Evolutionary conservation across 2,888 invertebrate genomes (phyloP), one percentile per base, ranked within the genome.

Genomic region (Ceriagrion tenellum): DNA sequence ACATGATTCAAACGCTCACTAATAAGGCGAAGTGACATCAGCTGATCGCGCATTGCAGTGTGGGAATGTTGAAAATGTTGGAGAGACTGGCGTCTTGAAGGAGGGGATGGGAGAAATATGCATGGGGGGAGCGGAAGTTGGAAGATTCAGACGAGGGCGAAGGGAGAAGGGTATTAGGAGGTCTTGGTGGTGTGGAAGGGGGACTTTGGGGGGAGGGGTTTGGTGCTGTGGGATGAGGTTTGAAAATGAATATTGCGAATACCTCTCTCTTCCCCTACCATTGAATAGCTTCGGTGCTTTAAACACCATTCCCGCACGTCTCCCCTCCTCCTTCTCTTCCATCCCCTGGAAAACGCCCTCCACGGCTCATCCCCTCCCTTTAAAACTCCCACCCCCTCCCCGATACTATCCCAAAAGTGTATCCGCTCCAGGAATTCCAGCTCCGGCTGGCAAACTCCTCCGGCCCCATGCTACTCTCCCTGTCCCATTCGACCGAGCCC

Each of bases 201-300:
- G 69, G 26, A 69, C 26, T 69, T 1, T n/a, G 26, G 26, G 12
- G 69, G 23, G 35, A 81, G 81, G 59, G 69, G 69, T n/a, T 69
- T n/a, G n/a, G 23, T n/a, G 69, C 69, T 20, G 69, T n/a, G 63
- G 91, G 56, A 59, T 56, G 35, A n/a, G 90, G 91, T 63, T 16
- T 69, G 74, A 55, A 74, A 93, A 93, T 93, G 93, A 69, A 93
- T 93, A 93, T 93, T 93, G 93, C 93, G 74, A 40, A 93, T 93
- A 93, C 74, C 93, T 93, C n/a, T 74, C 47, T 93, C 81, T 81
- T 18, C 69, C 47, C 63, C 91, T 63, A 63, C 91, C 69, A 59
- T 91, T 59, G 63, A 93, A 69, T 93, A 93, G 93, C 93, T 93
- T 47, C 20, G 47, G 93, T 63, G 93, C 93, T 69, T 93, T 93